phyloP scores from a whole-genome alignment of 2,113 vertebrate genomes.

The Cichladusa arquata region DNA sequence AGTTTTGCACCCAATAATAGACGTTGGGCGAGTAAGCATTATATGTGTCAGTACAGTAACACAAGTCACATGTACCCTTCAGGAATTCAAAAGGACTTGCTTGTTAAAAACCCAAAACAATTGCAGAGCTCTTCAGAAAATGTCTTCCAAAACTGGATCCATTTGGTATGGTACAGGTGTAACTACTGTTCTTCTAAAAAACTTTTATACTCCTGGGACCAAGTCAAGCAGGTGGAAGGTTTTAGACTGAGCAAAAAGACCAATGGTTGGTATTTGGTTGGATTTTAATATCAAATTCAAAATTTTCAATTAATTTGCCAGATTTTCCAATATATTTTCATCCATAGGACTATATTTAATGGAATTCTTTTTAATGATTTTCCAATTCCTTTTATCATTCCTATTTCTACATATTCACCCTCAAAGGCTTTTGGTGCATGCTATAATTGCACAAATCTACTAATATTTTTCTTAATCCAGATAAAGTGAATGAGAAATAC shows the following conservation, averaged over 20 bases:
- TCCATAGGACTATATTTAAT: neutral
- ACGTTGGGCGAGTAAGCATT: neutral
- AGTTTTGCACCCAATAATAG: neutral
- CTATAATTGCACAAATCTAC: neutral
- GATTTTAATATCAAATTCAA: neutral
- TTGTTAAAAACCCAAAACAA: neutral
- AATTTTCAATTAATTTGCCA: neutral
- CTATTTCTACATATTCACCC: neutral
- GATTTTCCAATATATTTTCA: neutral
- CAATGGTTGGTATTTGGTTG: neutral
- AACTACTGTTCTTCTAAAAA: neutral
- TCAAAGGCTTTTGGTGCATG: neutral
- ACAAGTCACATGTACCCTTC: neutral
- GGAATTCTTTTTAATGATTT: neutral
- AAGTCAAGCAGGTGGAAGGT: neutral
- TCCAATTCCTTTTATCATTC: neutral
- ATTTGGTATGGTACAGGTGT: neutral
- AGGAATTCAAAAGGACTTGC: neutral
- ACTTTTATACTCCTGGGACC: neutral
- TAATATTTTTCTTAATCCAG: neutral
- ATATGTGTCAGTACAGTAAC: neutral
- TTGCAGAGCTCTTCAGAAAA: neutral
- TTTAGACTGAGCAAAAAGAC: neutral
- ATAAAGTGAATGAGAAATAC: neutral
- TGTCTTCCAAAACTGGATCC: neutral